A percentile compares a stretch with the other conserved stretches of the same genome.
Evolutionary conservation across 2,113 vertebrate species (phyloP).

Genomic region (Oreochromis aureus): DNA sequence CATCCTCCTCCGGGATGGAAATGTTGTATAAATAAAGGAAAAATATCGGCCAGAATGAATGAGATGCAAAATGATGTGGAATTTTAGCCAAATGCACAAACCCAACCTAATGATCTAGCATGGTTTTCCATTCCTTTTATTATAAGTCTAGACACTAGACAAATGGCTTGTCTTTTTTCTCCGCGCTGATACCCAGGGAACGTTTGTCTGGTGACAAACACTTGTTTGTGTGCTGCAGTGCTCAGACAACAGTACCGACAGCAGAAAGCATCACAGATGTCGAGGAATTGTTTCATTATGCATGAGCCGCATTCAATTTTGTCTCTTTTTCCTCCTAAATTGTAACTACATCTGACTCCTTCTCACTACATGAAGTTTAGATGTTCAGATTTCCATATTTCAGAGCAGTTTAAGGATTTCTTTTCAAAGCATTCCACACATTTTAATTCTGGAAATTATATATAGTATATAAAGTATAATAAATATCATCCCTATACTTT

Average conservation of each 20-base stretch:
- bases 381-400: not conserved
- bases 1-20: not conserved
- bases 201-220: not conserved
- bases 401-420: not conserved
- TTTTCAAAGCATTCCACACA: not conserved
- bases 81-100: not conserved
- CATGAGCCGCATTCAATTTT: not conserved
- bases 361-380: not conserved
- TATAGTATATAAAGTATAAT: too few relatives aligned
- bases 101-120: not conserved
- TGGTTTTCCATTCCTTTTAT: not conserved
- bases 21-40: conserved; percentile 5
- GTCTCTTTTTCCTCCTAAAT: not conserved
- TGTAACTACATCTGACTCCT: not conserved
- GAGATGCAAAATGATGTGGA: not conserved
- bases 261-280: not conserved
- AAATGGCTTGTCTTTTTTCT: not conserved
- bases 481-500: not conserved
- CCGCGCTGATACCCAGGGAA: not conserved
- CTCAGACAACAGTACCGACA: not conserved
- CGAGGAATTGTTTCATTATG: not conserved
- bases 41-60: not conserved
- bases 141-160: not conserved
- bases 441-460: not conserved
- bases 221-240: not conserved